These are phyloP conservation scores for Borostomias antarcticus DNA, from an alignment of 2,797 vertebrate genomes.

Conservation along the genomic window DNA sequence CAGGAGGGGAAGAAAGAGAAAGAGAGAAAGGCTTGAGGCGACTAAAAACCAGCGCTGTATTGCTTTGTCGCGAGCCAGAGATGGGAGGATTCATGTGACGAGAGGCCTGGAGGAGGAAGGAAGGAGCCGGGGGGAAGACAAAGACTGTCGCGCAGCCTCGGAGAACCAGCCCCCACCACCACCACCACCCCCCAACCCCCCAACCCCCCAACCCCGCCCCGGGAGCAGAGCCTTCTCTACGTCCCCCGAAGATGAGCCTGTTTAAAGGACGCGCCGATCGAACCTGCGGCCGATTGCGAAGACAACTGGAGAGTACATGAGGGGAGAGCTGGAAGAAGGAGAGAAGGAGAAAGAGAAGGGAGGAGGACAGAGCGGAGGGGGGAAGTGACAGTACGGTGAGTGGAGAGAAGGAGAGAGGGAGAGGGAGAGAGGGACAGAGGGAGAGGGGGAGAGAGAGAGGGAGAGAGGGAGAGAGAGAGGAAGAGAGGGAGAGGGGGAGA, in stretches of 20 bases:
- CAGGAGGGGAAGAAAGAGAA: slow-evolving; percentile 61
- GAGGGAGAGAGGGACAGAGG: slow-evolving; percentile 26
- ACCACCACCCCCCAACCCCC: no score
- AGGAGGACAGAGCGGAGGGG: slow-evolving; percentile 36
- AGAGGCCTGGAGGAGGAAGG: slow-evolving; percentile 40
- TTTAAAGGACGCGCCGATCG: slow-evolving; percentile 54
- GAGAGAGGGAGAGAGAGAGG: slow-evolving; percentile 47
- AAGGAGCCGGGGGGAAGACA: slow-evolving; percentile 9
- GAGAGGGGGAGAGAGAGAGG: slow-evolving; percentile 5
- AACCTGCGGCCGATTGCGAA: slow-evolving; percentile 51
- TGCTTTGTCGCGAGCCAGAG: slow-evolving; percentile 53
- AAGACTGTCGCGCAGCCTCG: slow-evolving; percentile 14
- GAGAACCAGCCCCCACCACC: no score
- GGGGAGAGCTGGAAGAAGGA: slow-evolving; percentile 22
- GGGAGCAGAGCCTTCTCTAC: slow-evolving; percentile 26
- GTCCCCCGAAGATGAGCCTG: slow-evolving; percentile 60
- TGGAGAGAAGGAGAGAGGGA: slow-evolving; percentile 38
- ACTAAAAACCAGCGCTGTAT: no score
- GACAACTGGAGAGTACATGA: slow-evolving; percentile 50
- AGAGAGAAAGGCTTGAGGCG: slow-evolving; percentile 24
- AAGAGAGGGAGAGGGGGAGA: no score
- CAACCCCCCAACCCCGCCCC: slow-evolving; percentile 23
- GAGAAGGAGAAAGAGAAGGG: slow-evolving; percentile 42
- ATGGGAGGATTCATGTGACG: slow-evolving; percentile 54
- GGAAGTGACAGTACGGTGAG: slow-evolving; percentile 9